Percentiles rank a stretch among this genome's conserved stretches.
phyloP scores from a whole-genome alignment of 2,888 invertebrate genomes.

The Eupeodes latifasciatus region DNA sequence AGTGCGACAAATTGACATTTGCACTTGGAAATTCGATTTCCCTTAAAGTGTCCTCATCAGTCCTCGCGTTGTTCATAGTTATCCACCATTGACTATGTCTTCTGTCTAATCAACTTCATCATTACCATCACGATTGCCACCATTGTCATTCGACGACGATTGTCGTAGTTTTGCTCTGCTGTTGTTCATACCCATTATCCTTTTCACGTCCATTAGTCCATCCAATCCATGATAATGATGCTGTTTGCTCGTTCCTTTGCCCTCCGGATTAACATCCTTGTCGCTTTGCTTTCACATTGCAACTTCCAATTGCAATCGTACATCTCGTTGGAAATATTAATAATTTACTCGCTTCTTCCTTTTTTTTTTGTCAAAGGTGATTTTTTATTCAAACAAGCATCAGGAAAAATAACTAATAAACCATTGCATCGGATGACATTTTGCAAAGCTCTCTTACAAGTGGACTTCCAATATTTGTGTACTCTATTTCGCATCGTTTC shows the following conservation, averaged over 20 bases:
- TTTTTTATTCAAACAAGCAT: neutral
- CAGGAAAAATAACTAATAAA: neutral
- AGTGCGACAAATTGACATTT: neutral
- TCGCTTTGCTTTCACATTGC: neutral
- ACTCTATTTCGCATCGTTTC: neutral
- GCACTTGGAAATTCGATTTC: neutral
- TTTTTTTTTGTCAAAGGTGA: neutral
- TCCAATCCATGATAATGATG: neutral
- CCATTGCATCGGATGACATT: neutral
- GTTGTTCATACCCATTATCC: neutral
- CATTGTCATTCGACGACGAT: neutral
- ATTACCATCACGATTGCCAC: neutral
- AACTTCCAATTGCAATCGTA: neutral
- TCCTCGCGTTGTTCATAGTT: neutral
- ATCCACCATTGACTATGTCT: conserved; percentile 6
- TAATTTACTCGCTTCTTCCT: neutral
- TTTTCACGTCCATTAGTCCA: conserved; percentile 9
- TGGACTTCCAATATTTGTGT: neutral
- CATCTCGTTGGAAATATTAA: neutral
- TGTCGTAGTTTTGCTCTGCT: neutral
- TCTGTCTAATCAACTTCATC: conserved; percentile 14
- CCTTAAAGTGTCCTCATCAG: neutral
- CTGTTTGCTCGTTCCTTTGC: conserved; percentile 9
- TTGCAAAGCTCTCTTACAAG: too few relatives aligned
- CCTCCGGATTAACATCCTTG: neutral